Evolutionary conservation across 2,113 vertebrate species (phyloP), one percentile per base, ranked within the genome.

Genomic region (Pseudorasbora parva): DNA sequence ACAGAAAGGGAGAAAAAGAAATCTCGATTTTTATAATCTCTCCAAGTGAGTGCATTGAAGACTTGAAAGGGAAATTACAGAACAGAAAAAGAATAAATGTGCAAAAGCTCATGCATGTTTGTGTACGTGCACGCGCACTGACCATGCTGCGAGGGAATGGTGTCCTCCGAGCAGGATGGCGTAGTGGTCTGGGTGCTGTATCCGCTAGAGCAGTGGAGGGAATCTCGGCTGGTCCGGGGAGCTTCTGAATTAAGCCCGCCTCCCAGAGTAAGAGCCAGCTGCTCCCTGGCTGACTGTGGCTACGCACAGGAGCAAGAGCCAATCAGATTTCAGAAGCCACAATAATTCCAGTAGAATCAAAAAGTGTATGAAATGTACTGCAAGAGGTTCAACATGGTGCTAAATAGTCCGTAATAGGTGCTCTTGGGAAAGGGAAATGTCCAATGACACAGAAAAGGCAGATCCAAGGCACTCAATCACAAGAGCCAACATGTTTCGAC

Each of bases 151-250:
- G 94, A 93, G 86, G 94, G 94, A 37, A 96, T 95, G 82, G 95
- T 94, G 90, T 96, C 95, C 86, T 96, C 95, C 0, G 95, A 96
- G 90, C 95, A 96, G 86, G 95, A 95, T 2, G 95, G 95, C 23
- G 95, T 95, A 85, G 95, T 95, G 45, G 95, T 96, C 91, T 96
- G 95, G 3, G 95, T 96, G 92, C 94, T 96, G 92, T 95, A 96
- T 27, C 95, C 95, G 0, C 94, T 95, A 78, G 95, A 96, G 68
- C 95, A 96, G 88, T 96, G 95, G 79, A 96, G 92, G 8, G 95
- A 96, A 86, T 95, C 95, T 27, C 93, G 90, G 89, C 95, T 96
- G 90, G 91, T 93, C 57, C 93, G 91, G 2, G 89, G 91, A 7
- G 91, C 90, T 8, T 95, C 94, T 0, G 92, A 89, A 68, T 89